phyloP scores from a whole-genome alignment of 2,113 vertebrate genomes.

The Jacana jacana region DNA sequence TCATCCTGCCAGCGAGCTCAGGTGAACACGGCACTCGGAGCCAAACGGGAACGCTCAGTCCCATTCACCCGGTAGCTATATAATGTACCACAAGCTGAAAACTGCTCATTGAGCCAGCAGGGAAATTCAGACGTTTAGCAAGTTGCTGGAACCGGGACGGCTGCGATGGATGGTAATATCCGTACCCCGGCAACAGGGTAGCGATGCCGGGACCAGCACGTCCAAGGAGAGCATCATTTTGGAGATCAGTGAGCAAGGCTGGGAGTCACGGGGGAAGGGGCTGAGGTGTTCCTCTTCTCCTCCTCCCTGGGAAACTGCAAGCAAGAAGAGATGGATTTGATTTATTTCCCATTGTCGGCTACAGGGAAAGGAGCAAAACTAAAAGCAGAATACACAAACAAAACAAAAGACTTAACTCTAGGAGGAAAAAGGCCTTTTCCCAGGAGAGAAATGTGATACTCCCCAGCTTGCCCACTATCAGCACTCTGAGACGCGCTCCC shows the following conservation, averaged over 20 bases:
- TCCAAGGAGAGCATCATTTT: background rate
- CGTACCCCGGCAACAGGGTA: background rate
- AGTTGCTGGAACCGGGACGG: slow-evolving; percentile 23
- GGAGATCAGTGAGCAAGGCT: background rate
- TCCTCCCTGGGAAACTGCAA: slow-evolving; percentile 2
- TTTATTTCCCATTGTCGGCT: slow-evolving; percentile 26
- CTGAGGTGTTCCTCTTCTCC: slow-evolving; percentile 12
- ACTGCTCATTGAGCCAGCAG: slow-evolving; percentile 60
- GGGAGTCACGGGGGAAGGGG: background rate
- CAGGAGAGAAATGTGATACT: slow-evolving; percentile 27
- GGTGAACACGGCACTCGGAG: slow-evolving; percentile 47
- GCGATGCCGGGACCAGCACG: fast-evolving
- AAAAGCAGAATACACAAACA: background rate
- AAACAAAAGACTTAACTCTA: slow-evolving; percentile 20
- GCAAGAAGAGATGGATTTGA: background rate
- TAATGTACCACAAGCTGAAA: slow-evolving; percentile 65
- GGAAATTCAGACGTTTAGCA: slow-evolving; percentile 42
- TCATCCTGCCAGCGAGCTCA: slow-evolving; percentile 61
- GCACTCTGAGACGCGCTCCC: slow-evolving; percentile 57
- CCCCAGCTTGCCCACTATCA: slow-evolving; percentile 65
- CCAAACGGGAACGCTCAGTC: slow-evolving; percentile 42
- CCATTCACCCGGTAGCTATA: slow-evolving; percentile 47
- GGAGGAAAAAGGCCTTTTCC: background rate
- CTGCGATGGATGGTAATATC: slow-evolving; percentile 46
- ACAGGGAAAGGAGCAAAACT: background rate